These are phyloP conservation scores for Plodia interpunctella DNA, from an alignment of 1,140 invertebrate species.

Conservation along the genomic window DNA sequence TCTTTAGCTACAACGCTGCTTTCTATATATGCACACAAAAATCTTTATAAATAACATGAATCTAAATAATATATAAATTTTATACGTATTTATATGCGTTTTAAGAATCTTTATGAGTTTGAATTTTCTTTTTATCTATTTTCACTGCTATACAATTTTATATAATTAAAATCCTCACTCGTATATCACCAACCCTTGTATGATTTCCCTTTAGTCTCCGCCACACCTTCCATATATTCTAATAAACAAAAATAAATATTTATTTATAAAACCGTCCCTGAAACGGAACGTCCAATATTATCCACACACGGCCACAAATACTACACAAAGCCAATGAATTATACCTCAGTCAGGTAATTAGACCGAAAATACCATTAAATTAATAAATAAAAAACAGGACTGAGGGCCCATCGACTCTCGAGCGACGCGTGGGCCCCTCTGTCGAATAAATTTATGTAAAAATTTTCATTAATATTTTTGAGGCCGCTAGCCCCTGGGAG, in stretches of 20 bases:
- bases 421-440: constrained; percentile 61
- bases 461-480: constrained; percentile 77
- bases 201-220: constrained; percentile 1
- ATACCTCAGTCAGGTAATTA: constrained; percentile 74
- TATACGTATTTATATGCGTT: too few relatives aligned
- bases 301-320: constrained; percentile 51
- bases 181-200: background rate
- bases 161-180: background rate
- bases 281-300: constrained; percentile 23
- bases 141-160: background rate
- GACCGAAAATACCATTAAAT: constrained; percentile 76
- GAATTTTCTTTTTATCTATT: too few relatives aligned
- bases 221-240: constrained; percentile 4
- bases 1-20: too few relatives aligned
- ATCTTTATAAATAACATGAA: background rate
- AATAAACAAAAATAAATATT: constrained; percentile 5
- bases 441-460: constrained; percentile 77
- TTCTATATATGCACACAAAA: too few relatives aligned
- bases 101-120: too few relatives aligned
- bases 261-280: background rate
- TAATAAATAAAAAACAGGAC: constrained; percentile 76
- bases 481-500: constrained; percentile 70
- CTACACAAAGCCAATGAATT: constrained; percentile 65
- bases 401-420: constrained; percentile 53
- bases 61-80: background rate